Evolutionary conservation across 2,113 vertebrate species (phyloP), one percentile per base, ranked within the genome.

Genomic region (Petrocephalus microphthalmus): DNA sequence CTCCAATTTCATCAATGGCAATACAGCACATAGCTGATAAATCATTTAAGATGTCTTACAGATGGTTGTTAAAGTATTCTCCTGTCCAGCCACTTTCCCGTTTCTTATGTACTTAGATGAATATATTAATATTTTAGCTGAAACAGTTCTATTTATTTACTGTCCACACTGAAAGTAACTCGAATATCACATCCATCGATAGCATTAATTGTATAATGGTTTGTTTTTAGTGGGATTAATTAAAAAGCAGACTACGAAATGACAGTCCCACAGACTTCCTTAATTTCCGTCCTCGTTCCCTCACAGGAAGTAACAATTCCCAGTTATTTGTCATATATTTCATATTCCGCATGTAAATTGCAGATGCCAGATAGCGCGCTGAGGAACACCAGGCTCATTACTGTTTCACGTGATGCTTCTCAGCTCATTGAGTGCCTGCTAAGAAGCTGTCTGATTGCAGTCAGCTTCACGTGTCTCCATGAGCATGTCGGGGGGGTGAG

Each of bases 381-480:
- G 25, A 49, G 54, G 29, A 45, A 45, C 33, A 7, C 19, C 15
- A 64, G 29, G 84, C 15, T 29, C n/a, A 67, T 87, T 29, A 71
- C 54, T 52, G 57, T 29, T 87, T 49, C 60, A 67, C 42, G 7
- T 47, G 10, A 54, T 0, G 13, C 25, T 37, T 19, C 13, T 29
- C 84, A 33, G 52, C 52, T 56, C 49, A 85, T 85, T 67, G 37
- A 52, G 86, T n/a, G 86, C 13, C 13, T 87, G 33, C 8, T 42
- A 51, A 71, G 57, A 51, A 64, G 56, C 29, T 86, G 57, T 87
- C 42, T 87, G 56, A 71, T 71, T 67, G 57, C n/a, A 67, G 86
- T 29, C 45, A 22, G 64, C 42, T 87, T 71, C 57, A 67, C 42
- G 64, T 8, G 57, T 22, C n/a, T 87, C n/a, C 2, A 33, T 37